Conservation (phyloP, 2,797 vertebrate genomes). For the Valencia hispanica region DNA sequence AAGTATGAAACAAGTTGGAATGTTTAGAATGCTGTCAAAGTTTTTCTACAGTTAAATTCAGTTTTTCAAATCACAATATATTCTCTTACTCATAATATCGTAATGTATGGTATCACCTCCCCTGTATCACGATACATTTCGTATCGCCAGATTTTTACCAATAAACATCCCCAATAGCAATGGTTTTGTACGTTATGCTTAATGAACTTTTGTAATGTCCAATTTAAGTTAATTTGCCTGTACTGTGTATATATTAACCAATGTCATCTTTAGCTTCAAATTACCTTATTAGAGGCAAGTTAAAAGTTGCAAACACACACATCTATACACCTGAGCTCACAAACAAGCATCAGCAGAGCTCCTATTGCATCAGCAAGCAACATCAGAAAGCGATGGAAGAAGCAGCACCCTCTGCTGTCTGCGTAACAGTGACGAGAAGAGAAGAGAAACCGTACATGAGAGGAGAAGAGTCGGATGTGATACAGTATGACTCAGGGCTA, state of each 20-base stretch:
- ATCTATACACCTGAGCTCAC: neutral
- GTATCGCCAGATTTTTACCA: too few relatives aligned
- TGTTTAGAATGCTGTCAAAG: too few relatives aligned
- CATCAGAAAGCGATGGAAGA: conserved; percentile 27
- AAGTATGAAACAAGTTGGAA: too few relatives aligned
- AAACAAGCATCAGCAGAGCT: conserved; percentile 20
- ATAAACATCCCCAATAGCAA: too few relatives aligned
- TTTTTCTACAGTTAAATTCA: too few relatives aligned
- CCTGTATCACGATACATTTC: too few relatives aligned
- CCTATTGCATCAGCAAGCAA: conserved; percentile 14
- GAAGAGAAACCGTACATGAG: conserved; percentile 32
- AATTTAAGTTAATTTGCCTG: neutral
- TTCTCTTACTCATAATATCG: too few relatives aligned
- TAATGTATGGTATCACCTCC: too few relatives aligned
- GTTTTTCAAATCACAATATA: too few relatives aligned
- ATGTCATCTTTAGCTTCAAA: neutral
- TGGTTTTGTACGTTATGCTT: neutral
- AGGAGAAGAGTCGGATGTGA: conserved; percentile 47
- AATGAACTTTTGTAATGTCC: neutral
- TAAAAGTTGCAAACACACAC: neutral
- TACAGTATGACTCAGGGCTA: conserved; percentile 72
- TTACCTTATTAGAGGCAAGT: neutral
- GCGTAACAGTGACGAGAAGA: conserved; percentile 25
- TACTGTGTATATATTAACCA: conserved; percentile 3
- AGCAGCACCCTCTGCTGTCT: conserved; percentile 59